Conservation (phyloP, 2,113 vertebrate species). For the Callochromis pleurospilus region DNA sequence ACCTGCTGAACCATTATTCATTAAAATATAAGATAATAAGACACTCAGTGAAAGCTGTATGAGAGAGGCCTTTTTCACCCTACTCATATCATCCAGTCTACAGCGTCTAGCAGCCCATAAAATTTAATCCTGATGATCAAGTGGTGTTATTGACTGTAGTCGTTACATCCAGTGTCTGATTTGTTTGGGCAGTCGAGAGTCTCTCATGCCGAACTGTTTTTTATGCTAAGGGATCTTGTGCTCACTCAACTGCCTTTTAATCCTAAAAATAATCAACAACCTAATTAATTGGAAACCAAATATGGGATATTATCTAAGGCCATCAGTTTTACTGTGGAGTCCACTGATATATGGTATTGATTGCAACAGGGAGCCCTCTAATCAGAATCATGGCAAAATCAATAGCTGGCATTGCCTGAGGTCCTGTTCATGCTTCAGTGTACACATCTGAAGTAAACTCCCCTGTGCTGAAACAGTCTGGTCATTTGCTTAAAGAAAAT, state of each 20-base stretch:
- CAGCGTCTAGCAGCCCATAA: slow-evolving; percentile 14
- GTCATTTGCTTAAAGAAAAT: slow-evolving; percentile 57
- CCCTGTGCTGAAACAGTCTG: slow-evolving; percentile 26
- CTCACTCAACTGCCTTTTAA: slow-evolving; percentile 39
- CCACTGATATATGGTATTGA: slow-evolving; percentile 64
- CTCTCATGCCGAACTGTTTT: slow-evolving; percentile 2
- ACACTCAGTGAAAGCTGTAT: not conserved
- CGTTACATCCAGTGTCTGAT: slow-evolving; percentile 1
- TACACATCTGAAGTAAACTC: slow-evolving; percentile 59
- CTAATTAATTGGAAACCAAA: slow-evolving; percentile 54
- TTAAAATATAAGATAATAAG: slow-evolving; percentile 36
- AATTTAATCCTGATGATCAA: slow-evolving; percentile 39
- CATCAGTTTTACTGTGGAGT: slow-evolving; percentile 56
- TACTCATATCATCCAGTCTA: not conserved
- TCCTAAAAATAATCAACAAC: slow-evolving; percentile 45
- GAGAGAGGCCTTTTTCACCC: slow-evolving; percentile 20
- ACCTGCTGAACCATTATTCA: slow-evolving; percentile 52
- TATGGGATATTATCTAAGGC: slow-evolving; percentile 45
- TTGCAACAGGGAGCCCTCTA: slow-evolving; percentile 58
- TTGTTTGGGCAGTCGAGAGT: not conserved
- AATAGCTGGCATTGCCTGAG: slow-evolving; percentile 59
- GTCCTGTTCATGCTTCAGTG: slow-evolving; percentile 61
- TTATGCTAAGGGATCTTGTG: not conserved
- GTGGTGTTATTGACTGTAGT: slow-evolving; percentile 28
- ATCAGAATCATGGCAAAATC: slow-evolving; percentile 71